Evolutionary conservation across 2,113 vertebrate species (phyloP).

Genomic region (Platysteira castanea): DNA sequence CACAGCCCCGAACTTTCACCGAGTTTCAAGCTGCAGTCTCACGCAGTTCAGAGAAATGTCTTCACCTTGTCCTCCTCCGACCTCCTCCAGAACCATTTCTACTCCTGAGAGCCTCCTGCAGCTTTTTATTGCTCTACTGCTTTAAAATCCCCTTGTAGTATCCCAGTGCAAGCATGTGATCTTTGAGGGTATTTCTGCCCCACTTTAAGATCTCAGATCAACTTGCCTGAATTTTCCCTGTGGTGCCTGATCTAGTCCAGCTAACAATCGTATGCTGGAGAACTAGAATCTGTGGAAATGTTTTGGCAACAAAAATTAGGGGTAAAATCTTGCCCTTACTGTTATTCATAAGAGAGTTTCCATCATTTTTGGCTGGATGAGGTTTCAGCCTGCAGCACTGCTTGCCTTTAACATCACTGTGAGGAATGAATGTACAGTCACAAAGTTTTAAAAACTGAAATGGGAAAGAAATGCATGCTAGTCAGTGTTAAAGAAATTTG

Average conservation of each 20-base stretch:
- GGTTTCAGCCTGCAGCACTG: neutral
- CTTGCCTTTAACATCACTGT: neutral
- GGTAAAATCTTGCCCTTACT: neutral
- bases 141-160: neutral
- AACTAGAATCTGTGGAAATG: neutral
- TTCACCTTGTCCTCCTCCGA: neutral
- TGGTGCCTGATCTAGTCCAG: neutral
- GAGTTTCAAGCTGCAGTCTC: neutral
- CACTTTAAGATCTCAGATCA: neutral
- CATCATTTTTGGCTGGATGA: neutral
- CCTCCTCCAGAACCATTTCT: neutral
- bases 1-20: neutral
- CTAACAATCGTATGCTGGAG: neutral
- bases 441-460: neutral
- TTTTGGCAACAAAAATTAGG: neutral
- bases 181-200: neutral
- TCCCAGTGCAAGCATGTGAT: neutral
- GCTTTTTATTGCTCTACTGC: neutral
- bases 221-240: neutral
- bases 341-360: neutral
- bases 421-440: neutral
- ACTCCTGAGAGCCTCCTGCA: neutral
- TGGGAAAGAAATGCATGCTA: neutral
- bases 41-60: neutral
- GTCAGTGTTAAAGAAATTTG: neutral